Percentiles rank a stretch among this genome's conserved stretches.
Evolutionary conservation across 2,888 invertebrate species (phyloP).

Genomic region (Tholera decimalis): DNA sequence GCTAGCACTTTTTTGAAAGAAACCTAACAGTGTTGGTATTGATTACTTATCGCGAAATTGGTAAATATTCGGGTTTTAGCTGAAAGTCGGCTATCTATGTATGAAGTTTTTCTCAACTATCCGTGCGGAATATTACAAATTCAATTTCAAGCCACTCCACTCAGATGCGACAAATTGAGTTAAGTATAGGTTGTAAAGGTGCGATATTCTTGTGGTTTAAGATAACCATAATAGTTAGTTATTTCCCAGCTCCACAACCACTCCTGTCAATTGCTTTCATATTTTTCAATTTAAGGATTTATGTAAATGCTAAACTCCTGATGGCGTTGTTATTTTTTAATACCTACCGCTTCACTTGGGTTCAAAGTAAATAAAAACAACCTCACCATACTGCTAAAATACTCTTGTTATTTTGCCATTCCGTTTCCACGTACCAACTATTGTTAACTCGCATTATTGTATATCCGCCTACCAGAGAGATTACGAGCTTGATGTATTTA

Average conservation of each 20-base stretch:
- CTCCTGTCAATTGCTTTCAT: conserved; percentile 61
- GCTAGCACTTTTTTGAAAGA: conserved; percentile 49
- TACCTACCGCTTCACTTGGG: not conserved
- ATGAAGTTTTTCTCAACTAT: not conserved
- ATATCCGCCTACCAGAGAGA: not conserved
- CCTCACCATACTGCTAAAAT: not conserved
- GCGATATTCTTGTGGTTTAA: conserved; percentile 37
- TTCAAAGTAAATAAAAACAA: not conserved
- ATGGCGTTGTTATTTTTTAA: conserved; percentile 9
- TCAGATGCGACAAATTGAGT: conserved; percentile 23
- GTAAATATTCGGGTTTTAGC: conserved; percentile 2
- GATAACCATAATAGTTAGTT: conserved; percentile 63
- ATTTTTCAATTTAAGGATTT: conserved; percentile 61
- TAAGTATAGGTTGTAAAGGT: conserved; percentile 27
- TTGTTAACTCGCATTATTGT: not conserved
- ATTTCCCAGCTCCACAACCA: conserved; percentile 52
- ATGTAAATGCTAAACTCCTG: conserved; percentile 33
- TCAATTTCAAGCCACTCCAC: not conserved
- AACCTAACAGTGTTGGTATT: conserved; percentile 16
- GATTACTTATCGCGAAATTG: conserved; percentile 20
- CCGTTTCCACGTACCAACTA: not conserved
- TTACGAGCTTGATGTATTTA: not conserved
- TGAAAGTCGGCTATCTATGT: conserved; percentile 10
- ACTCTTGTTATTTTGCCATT: not conserved
- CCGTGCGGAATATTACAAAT: not conserved